These are phyloP conservation scores for Psettodes erumei DNA, from an alignment of 2,113 vertebrate genomes.

Conservation along the genomic window DNA sequence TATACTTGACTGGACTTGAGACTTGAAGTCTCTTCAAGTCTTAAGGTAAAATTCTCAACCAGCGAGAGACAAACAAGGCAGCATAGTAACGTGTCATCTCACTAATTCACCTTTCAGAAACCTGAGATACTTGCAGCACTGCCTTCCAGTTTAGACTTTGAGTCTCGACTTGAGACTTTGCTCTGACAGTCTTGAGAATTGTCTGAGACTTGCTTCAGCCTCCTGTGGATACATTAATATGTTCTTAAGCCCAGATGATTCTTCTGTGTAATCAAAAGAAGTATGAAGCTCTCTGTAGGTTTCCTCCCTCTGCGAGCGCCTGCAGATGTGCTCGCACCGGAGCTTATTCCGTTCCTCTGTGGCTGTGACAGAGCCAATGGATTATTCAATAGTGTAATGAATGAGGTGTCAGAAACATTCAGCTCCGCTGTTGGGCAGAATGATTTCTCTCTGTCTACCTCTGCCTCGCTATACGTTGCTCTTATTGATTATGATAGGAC, in stretches of 20 bases:
- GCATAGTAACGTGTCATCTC: background rate
- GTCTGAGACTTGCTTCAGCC: constrained; percentile 5
- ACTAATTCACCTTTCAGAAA: background rate
- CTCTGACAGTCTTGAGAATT: background rate
- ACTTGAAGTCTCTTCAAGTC: background rate
- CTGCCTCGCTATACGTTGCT: constrained; percentile 65
- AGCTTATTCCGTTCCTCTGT: constrained; percentile 57
- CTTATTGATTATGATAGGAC: constrained; percentile 81
- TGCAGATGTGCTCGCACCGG: constrained; percentile 45
- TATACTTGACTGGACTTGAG: background rate
- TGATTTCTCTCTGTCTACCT: constrained; percentile 78
- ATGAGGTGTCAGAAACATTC: constrained; percentile 78
- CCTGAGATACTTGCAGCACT: background rate
- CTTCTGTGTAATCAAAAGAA: constrained; percentile 41
- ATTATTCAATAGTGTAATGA: constrained; percentile 81
- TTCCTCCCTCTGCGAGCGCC: constrained; percentile 33
- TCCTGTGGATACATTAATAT: constrained; percentile 17
- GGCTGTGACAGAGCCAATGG: constrained; percentile 68
- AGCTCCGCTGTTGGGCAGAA: constrained; percentile 68
- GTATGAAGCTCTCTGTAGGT: constrained; percentile 37
- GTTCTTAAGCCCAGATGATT: constrained; percentile 43
- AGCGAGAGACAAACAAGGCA: background rate
- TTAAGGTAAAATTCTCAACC: background rate
- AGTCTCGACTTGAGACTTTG: constrained; percentile 11
- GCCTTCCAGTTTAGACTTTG: constrained; percentile 3